Evolutionary conservation across 2,113 vertebrate genomes (phyloP).

Genomic region (Hassar affinis): DNA sequence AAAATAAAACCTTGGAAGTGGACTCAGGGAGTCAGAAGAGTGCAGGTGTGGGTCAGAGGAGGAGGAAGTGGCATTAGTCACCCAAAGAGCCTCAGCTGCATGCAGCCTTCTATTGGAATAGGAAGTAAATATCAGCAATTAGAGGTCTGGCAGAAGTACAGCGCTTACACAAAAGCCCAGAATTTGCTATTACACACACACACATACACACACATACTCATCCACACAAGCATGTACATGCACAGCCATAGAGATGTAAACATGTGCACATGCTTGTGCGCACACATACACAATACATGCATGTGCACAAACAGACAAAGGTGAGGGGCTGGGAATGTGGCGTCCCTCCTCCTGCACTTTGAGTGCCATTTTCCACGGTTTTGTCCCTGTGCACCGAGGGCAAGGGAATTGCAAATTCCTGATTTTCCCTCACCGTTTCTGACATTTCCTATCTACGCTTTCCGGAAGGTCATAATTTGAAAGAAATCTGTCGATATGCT

Average conservation of each 20-base stretch:
- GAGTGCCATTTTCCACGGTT: slow-evolving; percentile 16
- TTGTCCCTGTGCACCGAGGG: slow-evolving; percentile 43
- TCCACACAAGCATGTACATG: background rate
- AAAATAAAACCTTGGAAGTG: background rate
- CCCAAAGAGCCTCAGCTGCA: slow-evolving; percentile 34
- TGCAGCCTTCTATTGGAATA: slow-evolving; percentile 51
- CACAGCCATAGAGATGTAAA: slow-evolving; percentile 6
- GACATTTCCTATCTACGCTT: slow-evolving; percentile 54
- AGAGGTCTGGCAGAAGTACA: slow-evolving; percentile 48
- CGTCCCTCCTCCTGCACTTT: slow-evolving; percentile 19
- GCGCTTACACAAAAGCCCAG: slow-evolving; percentile 31
- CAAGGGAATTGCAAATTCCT: slow-evolving; percentile 51
- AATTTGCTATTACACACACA: slow-evolving; percentile 47
- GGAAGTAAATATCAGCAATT: slow-evolving; percentile 55
- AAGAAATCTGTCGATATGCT: slow-evolving; percentile 57
- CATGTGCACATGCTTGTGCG: background rate
- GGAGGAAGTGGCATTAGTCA: slow-evolving; percentile 48
- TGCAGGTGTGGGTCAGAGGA: slow-evolving; percentile 33
- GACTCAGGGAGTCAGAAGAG: slow-evolving; percentile 38
- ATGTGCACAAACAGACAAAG: slow-evolving; percentile 2
- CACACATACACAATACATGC: background rate
- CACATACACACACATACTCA: slow-evolving; percentile 1
- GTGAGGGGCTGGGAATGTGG: background rate
- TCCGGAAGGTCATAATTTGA: slow-evolving; percentile 58
- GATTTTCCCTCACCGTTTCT: slow-evolving; percentile 45